phyloP scores from a whole-genome alignment of 2,888 invertebrate genomes.

The Glaucopsyche alexis region DNA sequence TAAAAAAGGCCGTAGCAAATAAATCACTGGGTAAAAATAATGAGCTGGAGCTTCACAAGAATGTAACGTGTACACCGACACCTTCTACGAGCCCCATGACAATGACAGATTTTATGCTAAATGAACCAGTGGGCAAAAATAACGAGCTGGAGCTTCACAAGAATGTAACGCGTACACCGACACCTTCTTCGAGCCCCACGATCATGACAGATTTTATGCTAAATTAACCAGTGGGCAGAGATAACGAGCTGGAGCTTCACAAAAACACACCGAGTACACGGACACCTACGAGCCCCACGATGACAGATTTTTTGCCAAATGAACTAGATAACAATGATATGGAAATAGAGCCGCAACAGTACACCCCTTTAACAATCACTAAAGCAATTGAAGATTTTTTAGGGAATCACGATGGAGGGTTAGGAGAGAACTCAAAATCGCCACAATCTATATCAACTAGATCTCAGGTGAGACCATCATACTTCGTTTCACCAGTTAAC shows the following conservation, averaged over 20 bases:
- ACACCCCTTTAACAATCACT: neutral
- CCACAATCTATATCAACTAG: neutral
- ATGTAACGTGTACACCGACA: neutral
- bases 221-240: too few species aligned
- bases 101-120: neutral
- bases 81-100: neutral
- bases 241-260: too few species aligned
- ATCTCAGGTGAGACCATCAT: neutral
- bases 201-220: too few species aligned
- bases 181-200: neutral
- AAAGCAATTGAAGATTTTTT: neutral
- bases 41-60: constrained; percentile 3
- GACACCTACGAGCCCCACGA: too few species aligned
- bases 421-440: neutral
- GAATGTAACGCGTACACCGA: neutral
- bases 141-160: neutral
- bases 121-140: constrained; percentile 13
- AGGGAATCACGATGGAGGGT: neutral
- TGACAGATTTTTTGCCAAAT: too few species aligned
- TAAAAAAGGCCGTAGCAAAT: constrained; percentile 21
- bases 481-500: constrained; percentile 11
- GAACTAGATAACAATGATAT: constrained; percentile 3
- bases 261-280: too few species aligned
- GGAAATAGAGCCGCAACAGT: neutral
- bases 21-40: constrained; percentile 9